phyloP scores from a whole-genome alignment of 2,888 invertebrate species.

The Lasioglossum calceatum region DNA sequence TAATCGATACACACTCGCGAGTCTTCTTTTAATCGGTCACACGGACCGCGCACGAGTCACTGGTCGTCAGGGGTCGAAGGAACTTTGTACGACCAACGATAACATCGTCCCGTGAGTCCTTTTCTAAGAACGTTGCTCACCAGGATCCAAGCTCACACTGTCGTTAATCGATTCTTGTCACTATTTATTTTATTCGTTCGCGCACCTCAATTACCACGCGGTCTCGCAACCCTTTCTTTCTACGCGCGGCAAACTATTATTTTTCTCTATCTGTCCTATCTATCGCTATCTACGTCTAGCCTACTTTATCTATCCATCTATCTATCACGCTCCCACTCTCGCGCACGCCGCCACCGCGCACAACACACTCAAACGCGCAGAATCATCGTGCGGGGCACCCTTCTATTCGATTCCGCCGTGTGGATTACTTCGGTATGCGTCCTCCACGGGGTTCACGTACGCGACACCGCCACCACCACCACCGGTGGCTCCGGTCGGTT shows the following conservation, averaged over 20 bases:
- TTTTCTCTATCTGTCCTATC: constrained; percentile 50
- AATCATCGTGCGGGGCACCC: constrained; percentile 72
- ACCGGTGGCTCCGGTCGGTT: constrained; percentile 29
- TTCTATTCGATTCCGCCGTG: constrained; percentile 64
- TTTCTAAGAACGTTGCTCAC: background rate
- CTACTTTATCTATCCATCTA: constrained; percentile 49
- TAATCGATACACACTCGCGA: constrained; percentile 52
- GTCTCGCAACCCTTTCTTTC: background rate
- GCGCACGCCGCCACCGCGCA: constrained; percentile 6
- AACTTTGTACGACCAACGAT: constrained; percentile 47
- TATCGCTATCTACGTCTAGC: constrained; percentile 52
- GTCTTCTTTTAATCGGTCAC: constrained; percentile 41
- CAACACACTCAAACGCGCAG: constrained; percentile 72
- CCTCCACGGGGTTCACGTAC: constrained; percentile 30
- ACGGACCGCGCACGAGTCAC: constrained; percentile 18
- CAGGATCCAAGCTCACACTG: background rate
- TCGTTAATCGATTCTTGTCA: background rate
- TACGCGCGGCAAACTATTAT: constrained; percentile 13
- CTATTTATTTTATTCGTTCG: background rate
- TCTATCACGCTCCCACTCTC: constrained; percentile 39
- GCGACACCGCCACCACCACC: constrained; percentile 8
- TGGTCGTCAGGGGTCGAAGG: constrained; percentile 52
- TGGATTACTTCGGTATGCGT: constrained; percentile 22
- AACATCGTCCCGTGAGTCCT: constrained; percentile 47
- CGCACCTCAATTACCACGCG: background rate